Evolutionary conservation across 2,888 invertebrate genomes (phyloP), one percentile per base, ranked within the genome.

Genomic region (Podabrus alpinus): DNA sequence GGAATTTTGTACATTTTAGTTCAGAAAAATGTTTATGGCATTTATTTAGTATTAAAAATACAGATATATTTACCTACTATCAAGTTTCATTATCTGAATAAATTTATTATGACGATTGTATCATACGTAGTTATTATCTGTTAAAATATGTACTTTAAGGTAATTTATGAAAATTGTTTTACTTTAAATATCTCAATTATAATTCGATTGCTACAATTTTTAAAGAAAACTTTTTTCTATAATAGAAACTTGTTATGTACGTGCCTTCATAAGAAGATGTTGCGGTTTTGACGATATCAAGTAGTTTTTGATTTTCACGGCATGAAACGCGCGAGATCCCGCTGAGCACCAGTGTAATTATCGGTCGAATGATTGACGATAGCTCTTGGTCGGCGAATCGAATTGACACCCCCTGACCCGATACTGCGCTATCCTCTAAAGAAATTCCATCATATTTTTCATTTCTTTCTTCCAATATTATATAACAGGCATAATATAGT

Each of bases 321-420:
- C 80, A 81, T 79, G 80, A 79, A 78, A 80, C 81, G 80, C 79
- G 79, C 80, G 79, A 78, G 80, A 78, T 82, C 79, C 82, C 80
- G 80, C 82, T 76, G 82, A 15, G 81, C 70, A 77, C 78, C 79
- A 79, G 78, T 79, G 82, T 82, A 82, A 82, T 82, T 82, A 82
- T 82, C 82, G 80, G 75, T 80, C 80, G 79, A 80, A 81, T 84
- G 84, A 84, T 84, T 84, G 84, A 84, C 83, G 84, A 84, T 83
- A 78, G 81, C 79, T 81, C 80, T 82, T 79, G 81, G 78, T 77
- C 80, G 78, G 79, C 68, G 75, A 77, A 75, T 73, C 79, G 79
- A 79, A 81, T 81, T 75, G 77, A 80, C 80, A 80, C 80, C 80
- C 80, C 79, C 78, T 73, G 78, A 78, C 77, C 78, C 74, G 79